Evolutionary conservation across 2,797 vertebrate species (phyloP), one percentile per base, ranked within the genome.

Genomic region (Protosalanx chinensis): DNA sequence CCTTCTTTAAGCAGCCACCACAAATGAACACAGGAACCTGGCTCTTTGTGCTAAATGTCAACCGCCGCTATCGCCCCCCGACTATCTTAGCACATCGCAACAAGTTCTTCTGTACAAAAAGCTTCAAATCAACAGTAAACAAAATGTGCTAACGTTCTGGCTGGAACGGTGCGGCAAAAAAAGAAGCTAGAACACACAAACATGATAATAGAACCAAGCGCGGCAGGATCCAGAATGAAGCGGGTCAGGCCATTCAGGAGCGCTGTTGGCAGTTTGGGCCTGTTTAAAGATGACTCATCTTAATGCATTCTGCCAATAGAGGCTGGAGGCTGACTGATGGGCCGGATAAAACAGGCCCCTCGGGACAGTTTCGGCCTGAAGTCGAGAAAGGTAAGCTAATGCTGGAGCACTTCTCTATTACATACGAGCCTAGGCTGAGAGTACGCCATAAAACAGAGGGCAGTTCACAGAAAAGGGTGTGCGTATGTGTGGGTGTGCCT

Each of bases 31-130:
- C 5, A 66, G 69, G 18, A 85, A 77, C 65, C 27, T 72, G 66
- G 27, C 46, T 58, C 63, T 57, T 72, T 79, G 72, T 72, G 66
- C 73, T 75, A 60, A 69, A 73, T 72, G 71, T 65, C 73, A 73
- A 18, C 13, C 2, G 13, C 13, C 2, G 13, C 2, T 18, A 53
- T 53, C 18, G 16, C 18, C 18, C 18, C 63, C 32, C 67, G 33
- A 8, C 20, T 5, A 68, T 27, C 27, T 53, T 70, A 49, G 57
- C 61, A 62, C 4, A 56, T 33, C 6, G 37, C 32, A 32, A 72
- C 49, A 37, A 3, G 5, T 27, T 32, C 41, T 18, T 5, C 7
- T 29, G 29, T 35, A 27, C 56, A 29, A 69, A 37, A 69, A 3
- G 46, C 35, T 8, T 29, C 23, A 41, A 5, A 29, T 27, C 4